Evolutionary conservation across 2,113 vertebrate genomes (phyloP).

Genomic region (Scalopus aquaticus): DNA sequence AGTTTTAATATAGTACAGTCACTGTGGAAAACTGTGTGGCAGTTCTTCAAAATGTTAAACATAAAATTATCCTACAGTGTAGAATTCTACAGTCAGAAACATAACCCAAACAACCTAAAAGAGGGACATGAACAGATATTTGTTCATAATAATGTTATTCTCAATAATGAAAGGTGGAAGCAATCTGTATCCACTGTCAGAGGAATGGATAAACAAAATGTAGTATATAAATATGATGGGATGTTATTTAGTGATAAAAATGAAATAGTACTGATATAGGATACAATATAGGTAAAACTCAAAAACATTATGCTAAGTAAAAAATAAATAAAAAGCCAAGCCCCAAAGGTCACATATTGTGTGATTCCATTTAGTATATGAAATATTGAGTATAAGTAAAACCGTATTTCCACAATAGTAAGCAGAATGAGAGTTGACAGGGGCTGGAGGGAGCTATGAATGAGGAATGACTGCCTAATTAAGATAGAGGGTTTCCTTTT

Average conservation of each 20-base stretch:
- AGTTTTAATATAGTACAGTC: neutral
- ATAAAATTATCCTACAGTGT: neutral
- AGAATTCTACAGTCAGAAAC: neutral
- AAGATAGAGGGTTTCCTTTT: no score
- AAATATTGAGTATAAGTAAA: neutral
- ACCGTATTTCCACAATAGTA: neutral
- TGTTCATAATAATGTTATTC: neutral
- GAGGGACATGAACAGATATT: neutral
- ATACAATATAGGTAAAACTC: neutral
- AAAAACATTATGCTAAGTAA: neutral
- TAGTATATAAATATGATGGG: neutral
- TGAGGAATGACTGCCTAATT: no score
- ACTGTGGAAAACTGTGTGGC: neutral
- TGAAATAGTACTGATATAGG: neutral
- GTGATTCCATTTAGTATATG: neutral
- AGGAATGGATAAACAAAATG: neutral
- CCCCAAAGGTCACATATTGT: neutral
- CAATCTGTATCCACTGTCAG: neutral
- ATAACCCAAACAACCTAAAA: neutral
- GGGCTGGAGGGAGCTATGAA: neutral
- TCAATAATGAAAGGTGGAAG: neutral
- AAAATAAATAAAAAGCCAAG: neutral
- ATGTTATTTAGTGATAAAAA: neutral
- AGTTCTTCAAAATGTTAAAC: neutral
- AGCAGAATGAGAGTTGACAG: neutral